Base-by-base conservation (phyloP, 2,888 invertebrate species). In the Allygus modestus region DNA sequence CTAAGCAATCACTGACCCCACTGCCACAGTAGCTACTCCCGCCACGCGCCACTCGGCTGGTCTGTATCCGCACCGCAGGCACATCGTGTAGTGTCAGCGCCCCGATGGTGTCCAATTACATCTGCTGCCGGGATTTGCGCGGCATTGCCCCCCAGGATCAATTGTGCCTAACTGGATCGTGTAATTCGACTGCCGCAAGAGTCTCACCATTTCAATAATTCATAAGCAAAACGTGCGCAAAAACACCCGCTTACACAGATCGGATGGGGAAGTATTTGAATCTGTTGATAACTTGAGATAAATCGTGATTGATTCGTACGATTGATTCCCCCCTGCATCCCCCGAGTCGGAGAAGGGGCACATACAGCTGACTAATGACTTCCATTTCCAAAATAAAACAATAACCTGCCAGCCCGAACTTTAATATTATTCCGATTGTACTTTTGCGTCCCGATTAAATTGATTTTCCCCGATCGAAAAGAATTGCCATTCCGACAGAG, bases 401-500 rank as follows among this genome's bases (percentile, higher is more conserved):
- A 79, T 58, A 54, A 54, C 51, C 51, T 77, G 77, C 51, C 51
- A n/a, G 77, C 26, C 33, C 41, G 73, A 20, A 77, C 79, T 79
- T 58, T 79, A 79, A 79, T 79, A 58, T 79, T 33, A 79, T 79
- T 79, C 79, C 33, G 51, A 79, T 79, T 31, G 58, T 58, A 58
- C 79, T 79, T 79, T 58, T n/a, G 51, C 73, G 41, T 43, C 31
- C 51, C 43, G 77, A 77, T 77, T 51, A 46, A 58, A 79, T 79
- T 79, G 79, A 79, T 58, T 79, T 77, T 77, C 73, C 28, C 79
- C 79, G 79, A 51, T 79, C 79, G 54, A 37, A 73, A 79, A 79
- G 79, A 79, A 58, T 79, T 58, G 79, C 79, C 79, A 79, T 79
- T 79, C 79, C 79, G 33, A n/a, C 79, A 79, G 79, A 58, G 79